Evolutionary conservation across 1,140 invertebrate genomes (phyloP).

Genomic region (Aphelenchoides besseyi): DNA sequence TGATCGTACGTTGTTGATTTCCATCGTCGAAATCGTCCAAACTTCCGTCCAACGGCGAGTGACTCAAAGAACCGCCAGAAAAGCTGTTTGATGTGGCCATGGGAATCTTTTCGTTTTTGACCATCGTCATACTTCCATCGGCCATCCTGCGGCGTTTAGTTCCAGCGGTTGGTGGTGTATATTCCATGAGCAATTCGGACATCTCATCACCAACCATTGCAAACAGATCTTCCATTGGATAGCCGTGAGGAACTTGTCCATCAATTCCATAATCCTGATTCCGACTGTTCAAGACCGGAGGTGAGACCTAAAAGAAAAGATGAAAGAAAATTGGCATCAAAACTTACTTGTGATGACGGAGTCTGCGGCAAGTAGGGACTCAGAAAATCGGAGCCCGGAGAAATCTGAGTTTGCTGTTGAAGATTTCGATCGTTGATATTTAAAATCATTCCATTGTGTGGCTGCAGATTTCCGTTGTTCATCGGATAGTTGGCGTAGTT

Average conservation of each 20-base stretch:
- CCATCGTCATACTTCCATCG: background rate
- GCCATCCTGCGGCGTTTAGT: background rate
- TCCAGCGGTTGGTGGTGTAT: background rate
- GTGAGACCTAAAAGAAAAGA: conserved; percentile 14
- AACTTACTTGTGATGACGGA: background rate
- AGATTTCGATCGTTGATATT: conserved; percentile 4
- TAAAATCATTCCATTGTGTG: too few species aligned
- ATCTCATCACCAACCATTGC: background rate
- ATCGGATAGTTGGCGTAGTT: too few species aligned
- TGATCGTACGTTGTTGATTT: background rate
- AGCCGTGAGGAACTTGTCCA: background rate
- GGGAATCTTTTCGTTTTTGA: background rate
- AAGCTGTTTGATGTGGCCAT: background rate
- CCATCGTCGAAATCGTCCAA: conserved; percentile 11
- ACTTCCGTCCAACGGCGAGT: conserved; percentile 1
- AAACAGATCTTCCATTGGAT: conserved; percentile 15
- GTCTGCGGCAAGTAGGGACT: background rate
- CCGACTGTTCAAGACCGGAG: conserved; percentile 1
- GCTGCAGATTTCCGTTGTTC: too few species aligned
- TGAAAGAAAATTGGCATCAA: background rate
- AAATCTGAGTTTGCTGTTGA: background rate
- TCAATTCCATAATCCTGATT: background rate
- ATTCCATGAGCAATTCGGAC: background rate
- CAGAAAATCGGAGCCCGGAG: conserved; percentile 9
- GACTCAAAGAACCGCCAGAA: background rate